These are phyloP conservation scores for Lottia gigantea DNA, from an alignment of 2,888 invertebrate species.

Conservation along the genomic window DNA sequence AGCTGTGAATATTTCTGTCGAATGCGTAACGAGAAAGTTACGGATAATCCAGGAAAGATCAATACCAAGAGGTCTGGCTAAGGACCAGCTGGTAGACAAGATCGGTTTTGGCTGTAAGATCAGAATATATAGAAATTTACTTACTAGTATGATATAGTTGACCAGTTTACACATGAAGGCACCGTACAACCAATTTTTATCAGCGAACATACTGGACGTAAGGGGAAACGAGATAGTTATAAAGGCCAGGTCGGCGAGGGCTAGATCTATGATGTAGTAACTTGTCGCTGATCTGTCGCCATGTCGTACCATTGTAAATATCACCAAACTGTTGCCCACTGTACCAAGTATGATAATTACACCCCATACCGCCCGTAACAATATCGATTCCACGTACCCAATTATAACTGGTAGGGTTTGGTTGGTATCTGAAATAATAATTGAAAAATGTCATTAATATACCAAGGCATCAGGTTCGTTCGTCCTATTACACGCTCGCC, in stretches of 20 bases:
- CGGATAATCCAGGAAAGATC: too few relatives aligned
- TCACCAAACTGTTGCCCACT: slow-evolving; percentile 57
- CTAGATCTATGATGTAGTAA: slow-evolving; percentile 61
- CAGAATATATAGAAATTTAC: slow-evolving; percentile 29
- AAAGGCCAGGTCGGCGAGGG: slow-evolving; percentile 61
- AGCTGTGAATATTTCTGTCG: too few relatives aligned
- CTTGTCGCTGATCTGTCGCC: slow-evolving; percentile 58
- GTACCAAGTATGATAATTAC: slow-evolving; percentile 49
- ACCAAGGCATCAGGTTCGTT: too few relatives aligned
- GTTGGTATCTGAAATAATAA: not conserved
- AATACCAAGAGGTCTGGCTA: too few relatives aligned
- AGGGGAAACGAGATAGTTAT: slow-evolving; percentile 55
- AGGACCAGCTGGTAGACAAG: not conserved
- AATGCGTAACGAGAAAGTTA: too few relatives aligned
- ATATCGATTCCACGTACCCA: slow-evolving; percentile 10
- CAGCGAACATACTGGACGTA: slow-evolving; percentile 51
- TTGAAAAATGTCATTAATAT: not conserved
- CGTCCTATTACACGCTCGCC: too few relatives aligned
- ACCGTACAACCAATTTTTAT: slow-evolving; percentile 54
- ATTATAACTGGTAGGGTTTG: not conserved
- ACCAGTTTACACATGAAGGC: slow-evolving; percentile 57
- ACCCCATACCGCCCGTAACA: slow-evolving; percentile 53
- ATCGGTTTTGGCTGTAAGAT: slow-evolving; percentile 10
- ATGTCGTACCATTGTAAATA: slow-evolving; percentile 55
- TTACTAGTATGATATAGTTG: slow-evolving; percentile 59